Evolutionary conservation across 2,888 invertebrate genomes (phyloP), one percentile per base, ranked within the genome.

Genomic region (Heliconius erato): DNA sequence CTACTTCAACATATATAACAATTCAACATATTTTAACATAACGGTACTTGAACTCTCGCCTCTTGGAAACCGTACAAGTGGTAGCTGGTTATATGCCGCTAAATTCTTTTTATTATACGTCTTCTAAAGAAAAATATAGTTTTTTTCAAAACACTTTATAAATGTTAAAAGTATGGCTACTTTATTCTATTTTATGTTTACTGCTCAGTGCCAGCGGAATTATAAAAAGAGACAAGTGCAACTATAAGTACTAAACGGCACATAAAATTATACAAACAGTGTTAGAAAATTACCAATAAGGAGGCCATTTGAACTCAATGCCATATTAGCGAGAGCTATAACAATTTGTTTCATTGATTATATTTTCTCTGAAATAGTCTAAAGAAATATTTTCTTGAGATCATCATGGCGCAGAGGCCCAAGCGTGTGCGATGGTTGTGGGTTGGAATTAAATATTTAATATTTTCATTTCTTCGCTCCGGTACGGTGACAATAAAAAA

Each of bases 321-420:
- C 83, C 84, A 54, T 83, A 82, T 84, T 71, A 83, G 83, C 67
- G 63, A 35, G 23, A n/a, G 83, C 71, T 81, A 83, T 83, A 83
- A 84, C 79, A 84, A 84, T 84, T 84, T 82, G 84, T 80, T 77
- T 72, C 49, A 68, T 59, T 35, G 40, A 16, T n/a, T 26, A 77
- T 59, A 44, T 44, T 26, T 72, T 44, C 44, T 44, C 3, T 44
- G 72, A 19, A 44, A 40, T 40, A 40, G 40, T 40, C 40, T 40
- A 40, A n/a, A 28, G 72, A 14, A 9, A 54, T 74, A 32, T 32
- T 74, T 74, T 40, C 35, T 69, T 23, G 32, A 9, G 1, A 14
- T 3, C 23, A 3, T 59, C 54, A 1, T 59, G 7, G 54, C 23
- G 19, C 23, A 19, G 6, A 5, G 54, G 6, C 54, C 19, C 54